Percentiles rank a stretch among this genome's conserved stretches.
phyloP scores from a whole-genome alignment of 37 sponge, comb jelly and placozoan species.

The Cladorhizidae sp. region DNA sequence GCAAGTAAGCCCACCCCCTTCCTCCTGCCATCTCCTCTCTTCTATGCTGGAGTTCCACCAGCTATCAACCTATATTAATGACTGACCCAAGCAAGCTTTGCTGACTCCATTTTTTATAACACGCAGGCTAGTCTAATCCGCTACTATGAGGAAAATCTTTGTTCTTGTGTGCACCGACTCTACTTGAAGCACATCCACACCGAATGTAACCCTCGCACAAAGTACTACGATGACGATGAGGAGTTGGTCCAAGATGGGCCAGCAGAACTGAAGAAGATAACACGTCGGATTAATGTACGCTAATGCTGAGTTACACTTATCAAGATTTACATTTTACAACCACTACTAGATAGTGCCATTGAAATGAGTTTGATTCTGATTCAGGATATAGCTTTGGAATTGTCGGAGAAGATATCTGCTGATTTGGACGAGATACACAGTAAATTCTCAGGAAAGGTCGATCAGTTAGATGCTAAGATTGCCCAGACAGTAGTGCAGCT shows the following conservation, averaged over 20 bases:
- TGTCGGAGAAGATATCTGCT: no score
- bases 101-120: not conserved
- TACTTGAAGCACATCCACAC: constrained; percentile 10
- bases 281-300: constrained; percentile 26
- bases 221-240: constrained; percentile 44
- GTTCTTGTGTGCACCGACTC: not conserved
- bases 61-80: not conserved
- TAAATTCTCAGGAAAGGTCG: no score
- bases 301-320: no score
- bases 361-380: no score
- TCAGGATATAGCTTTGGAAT: no score
- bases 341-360: no score
- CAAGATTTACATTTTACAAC: no score
- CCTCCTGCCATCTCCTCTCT: not conserved
- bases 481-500: no score
- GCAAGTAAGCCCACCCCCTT: not conserved
- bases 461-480: no score
- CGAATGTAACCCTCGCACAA: not conserved
- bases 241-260: not conserved
- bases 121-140: constrained; percentile 1
- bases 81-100: not conserved
- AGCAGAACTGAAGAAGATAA: constrained; percentile 20
- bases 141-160: constrained; percentile 9
- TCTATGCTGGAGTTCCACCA: not conserved
- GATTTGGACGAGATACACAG: no score